A percentile compares a stretch with the other conserved stretches of the same genome.
Evolutionary conservation across 2,113 vertebrate species (phyloP).

Genomic region (Odobenus rosmarus): DNA sequence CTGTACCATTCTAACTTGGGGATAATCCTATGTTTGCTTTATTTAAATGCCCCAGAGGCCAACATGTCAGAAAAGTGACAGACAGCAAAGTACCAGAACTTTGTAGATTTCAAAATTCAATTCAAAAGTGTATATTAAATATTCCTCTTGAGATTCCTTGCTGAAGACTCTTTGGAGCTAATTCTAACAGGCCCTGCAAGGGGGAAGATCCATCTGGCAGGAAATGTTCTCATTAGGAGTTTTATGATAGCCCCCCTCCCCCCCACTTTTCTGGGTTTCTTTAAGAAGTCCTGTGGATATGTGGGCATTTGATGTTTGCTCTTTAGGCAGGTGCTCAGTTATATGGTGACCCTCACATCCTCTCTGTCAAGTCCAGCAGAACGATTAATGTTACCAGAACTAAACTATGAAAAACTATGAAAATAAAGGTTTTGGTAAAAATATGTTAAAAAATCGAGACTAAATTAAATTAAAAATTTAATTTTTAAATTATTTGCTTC

Average conservation of each 20-base stretch:
- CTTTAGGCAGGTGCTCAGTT: not conserved
- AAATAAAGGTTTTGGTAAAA: not conserved
- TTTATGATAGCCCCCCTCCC: too few relatives aligned
- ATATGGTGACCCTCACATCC: not conserved
- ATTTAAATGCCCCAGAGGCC: not conserved
- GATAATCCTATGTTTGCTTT: not conserved
- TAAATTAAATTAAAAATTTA: not conserved
- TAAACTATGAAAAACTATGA: not conserved
- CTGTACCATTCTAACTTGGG: not conserved
- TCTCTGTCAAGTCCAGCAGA: not conserved
- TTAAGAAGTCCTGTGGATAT: not conserved
- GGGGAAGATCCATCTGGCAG: not conserved
- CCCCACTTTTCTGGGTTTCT: not conserved
- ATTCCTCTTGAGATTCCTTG: not conserved
- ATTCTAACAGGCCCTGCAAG: not conserved
- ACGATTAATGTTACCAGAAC: not conserved
- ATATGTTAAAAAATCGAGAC: not conserved
- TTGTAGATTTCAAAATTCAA: not conserved
- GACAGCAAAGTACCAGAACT: not conserved
- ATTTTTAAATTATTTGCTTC: constrained; percentile 10
- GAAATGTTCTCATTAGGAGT: not conserved
- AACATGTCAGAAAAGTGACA: not conserved
- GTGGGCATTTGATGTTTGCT: not conserved
- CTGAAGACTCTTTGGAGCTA: not conserved
- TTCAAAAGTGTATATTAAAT: not conserved